Evolutionary conservation across 1,140 invertebrate species (phyloP), one percentile per base, ranked within the genome.

Genomic region (Drosophila saltans): DNA sequence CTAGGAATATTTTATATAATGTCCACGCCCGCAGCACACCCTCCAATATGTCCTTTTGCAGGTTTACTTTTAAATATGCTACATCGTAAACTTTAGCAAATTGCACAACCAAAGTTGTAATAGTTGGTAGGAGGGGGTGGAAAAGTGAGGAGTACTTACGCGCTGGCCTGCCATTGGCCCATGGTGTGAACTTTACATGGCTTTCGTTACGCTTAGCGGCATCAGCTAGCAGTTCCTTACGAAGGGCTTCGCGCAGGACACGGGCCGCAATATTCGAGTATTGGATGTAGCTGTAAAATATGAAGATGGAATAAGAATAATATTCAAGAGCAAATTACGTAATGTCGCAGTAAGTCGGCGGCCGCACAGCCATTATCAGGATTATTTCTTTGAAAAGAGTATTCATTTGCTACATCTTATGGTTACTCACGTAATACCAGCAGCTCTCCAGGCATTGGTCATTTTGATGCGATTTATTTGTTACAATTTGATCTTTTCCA

Each of bases 181-280:
- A 98, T 72, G 95, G 95, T 16, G 96, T 97, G 71, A 98, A 95
- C 92, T 95, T 96, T 33, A 98, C 95, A 72, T 94, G 94, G 30
- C 94, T 95, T 71, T 95, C 95, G 83, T 96, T 95, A 69, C 97
- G 94, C 91, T 96, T 97, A 6, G 93, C 81, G 48, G 97, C 97
- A 61, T 97, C 97, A 11, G 93, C 93, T 83, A 93, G 94, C 0
- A 96, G 72, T 40, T 97, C 95, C 0, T 94, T 82, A 92, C 97
- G 98, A 66, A 98, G 91, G 21, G 96, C 94, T 89, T 95, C 93
- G 28, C 97, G 94, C 55, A 98, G 93, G 40, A 97, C 92, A 91
- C 94, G 95, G 9, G 97, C 97, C 83, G 97, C 97, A 91, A 98
- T 97, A 91, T 96, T 96, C 30, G 97, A 98, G 92, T 97, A 98